Conservation (phyloP, 2,797 vertebrate genomes). For the Myripristis jacobus region DNA sequence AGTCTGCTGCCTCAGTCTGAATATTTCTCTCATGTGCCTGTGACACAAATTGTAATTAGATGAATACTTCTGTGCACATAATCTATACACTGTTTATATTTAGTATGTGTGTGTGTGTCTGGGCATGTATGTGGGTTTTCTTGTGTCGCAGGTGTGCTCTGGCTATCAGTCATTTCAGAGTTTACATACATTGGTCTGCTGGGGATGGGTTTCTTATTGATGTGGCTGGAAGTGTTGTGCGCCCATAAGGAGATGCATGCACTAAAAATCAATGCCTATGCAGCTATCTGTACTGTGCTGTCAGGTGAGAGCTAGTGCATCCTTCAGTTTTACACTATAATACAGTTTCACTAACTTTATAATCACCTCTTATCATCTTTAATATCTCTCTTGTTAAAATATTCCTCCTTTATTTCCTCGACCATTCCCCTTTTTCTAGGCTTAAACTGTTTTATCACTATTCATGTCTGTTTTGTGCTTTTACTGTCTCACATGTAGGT, state of each 20-base stretch:
- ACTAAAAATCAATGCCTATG: constrained; percentile 88
- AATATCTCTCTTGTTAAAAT: not conserved
- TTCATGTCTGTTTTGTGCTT: not conserved
- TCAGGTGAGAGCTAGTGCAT: constrained; percentile 78
- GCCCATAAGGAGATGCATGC: constrained; percentile 86
- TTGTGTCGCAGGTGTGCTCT: constrained; percentile 81
- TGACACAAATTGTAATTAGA: not conserved
- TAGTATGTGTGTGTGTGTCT: not conserved
- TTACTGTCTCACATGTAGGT: constrained; percentile 62
- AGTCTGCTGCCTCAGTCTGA: not conserved
- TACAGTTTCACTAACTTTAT: not conserved
- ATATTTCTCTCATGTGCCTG: not conserved
- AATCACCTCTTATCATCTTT: no score
- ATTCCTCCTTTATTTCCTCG: not conserved
- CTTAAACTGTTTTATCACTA: no score
- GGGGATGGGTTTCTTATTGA: constrained; percentile 88
- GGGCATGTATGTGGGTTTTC: constrained; percentile 1
- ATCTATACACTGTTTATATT: not conserved
- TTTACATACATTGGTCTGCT: constrained; percentile 88
- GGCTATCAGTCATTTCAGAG: constrained; percentile 86
- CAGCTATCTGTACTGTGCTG: constrained; percentile 87
- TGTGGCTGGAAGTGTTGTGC: constrained; percentile 87
- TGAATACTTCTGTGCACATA: not conserved
- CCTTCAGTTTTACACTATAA: not conserved
- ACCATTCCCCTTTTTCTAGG: not conserved